Percentiles rank a stretch among this genome's conserved stretches.
phyloP scores from a whole-genome alignment of 2,888 invertebrate species.

The Amiota mariae region DNA sequence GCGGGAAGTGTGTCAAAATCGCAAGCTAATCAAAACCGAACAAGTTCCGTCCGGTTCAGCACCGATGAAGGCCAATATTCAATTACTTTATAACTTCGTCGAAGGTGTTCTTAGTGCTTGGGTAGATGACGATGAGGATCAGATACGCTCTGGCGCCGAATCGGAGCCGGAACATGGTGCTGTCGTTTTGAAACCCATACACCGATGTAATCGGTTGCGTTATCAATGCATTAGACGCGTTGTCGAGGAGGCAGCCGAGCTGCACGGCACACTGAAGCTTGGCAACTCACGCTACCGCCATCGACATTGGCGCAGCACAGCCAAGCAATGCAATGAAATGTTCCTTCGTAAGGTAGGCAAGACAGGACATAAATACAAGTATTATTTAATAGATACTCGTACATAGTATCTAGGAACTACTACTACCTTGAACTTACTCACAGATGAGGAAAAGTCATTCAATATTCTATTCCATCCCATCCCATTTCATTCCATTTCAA shows the following conservation, averaged over 20 bases:
- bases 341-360: conserved; percentile 87
- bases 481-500: too few species aligned
- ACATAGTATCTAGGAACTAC: too few species aligned
- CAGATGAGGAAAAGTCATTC: too few species aligned
- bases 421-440: too few species aligned
- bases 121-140: conserved; percentile 79
- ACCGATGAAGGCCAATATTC: conserved; percentile 82
- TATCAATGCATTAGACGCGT: conserved; percentile 81
- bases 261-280: conserved; percentile 79
- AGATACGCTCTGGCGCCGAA: conserved; percentile 83
- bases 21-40: conserved; percentile 76
- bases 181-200: conserved; percentile 70
- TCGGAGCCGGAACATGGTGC: conserved; percentile 82
- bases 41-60: conserved; percentile 72
- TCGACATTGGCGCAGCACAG: conserved; percentile 88
- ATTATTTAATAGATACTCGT: too few species aligned
- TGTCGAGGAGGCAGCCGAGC: conserved; percentile 81
- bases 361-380: too few species aligned
- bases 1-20: conserved; percentile 83
- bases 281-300: conserved; percentile 84
- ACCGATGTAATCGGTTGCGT: conserved; percentile 77
- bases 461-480: too few species aligned
- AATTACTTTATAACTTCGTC: conserved; percentile 87
- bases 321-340: conserved; percentile 90
- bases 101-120: conserved; percentile 86